Base-by-base conservation (phyloP, 2,113 vertebrate genomes). In the Aythya baeri region DNA sequence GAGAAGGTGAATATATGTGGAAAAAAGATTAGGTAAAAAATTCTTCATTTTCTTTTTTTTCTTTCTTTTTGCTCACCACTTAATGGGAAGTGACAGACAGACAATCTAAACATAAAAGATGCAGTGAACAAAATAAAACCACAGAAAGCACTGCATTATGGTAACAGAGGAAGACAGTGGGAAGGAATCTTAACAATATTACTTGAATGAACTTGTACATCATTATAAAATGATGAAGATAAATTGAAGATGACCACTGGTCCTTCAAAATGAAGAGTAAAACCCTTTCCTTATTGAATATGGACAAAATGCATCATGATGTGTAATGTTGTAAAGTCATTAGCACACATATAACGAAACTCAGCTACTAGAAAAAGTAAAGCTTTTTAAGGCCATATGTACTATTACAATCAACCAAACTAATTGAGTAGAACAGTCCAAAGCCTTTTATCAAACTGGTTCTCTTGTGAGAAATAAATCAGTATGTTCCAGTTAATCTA, bases 1-100 rank as follows among this genome's bases (percentile, higher is more conserved):
- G n/a, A 71, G 5, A 59, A 44, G 5, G 5, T 32, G 63, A 8
- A n/a, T 57, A 41, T 3, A 0, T 5, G 9, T 2, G 2, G 0
- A 12, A 50, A 83, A 55, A 38, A 26, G 34, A 62, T 38, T 13
- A 43, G 4, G 4, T n/a, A 83, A 34, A 13, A 88, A 49, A 44
- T 5, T 27, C 9, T 22, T 61, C 2, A 12, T 80, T 76, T 85
- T 34, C 3, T 43, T 78, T 78, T 55, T 29, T 29, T 9, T 9
- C 14, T 17, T 83, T 34, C 17, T 29, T 74, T n/a, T 59, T 58
- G 17, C n/a, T 70, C 38, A 62, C 34, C n/a, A 22, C 27, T 46
- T 82, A 58, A 34, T 18, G 7, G 12, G 23, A 73, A 86, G 32
- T 34, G 62, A 61, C 46, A 62, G 32, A 6, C 26, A 71, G 31